Percentiles rank a stretch among this genome's conserved stretches.
Evolutionary conservation across 2,797 vertebrate genomes (phyloP).

Genomic region (Molossus alvarezi): DNA sequence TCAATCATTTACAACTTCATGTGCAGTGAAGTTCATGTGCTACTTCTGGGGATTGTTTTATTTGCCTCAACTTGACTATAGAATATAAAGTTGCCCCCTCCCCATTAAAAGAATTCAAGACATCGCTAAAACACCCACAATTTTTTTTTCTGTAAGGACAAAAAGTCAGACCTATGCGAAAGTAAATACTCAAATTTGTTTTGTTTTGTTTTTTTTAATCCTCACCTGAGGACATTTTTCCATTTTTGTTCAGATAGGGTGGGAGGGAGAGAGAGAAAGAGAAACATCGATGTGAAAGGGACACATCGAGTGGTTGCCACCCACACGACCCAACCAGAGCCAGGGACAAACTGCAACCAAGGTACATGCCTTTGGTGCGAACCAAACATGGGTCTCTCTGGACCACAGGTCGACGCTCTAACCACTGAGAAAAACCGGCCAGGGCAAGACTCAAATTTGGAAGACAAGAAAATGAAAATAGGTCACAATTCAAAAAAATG

Average conservation of each 20-base stretch:
- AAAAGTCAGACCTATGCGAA: not conserved
- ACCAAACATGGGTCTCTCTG: too few species aligned
- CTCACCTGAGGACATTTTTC: too few species aligned
- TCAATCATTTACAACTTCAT: not conserved
- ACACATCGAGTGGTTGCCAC: too few species aligned
- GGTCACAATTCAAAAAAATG: constrained; percentile 45
- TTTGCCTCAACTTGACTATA: not conserved
- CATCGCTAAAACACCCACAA: not conserved
- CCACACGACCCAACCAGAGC: too few species aligned
- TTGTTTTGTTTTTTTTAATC: too few species aligned
- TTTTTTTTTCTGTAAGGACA: not conserved
- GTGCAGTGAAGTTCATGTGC: not conserved
- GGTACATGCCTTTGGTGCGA: too few species aligned
- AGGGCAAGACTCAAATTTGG: not conserved
- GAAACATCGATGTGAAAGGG: too few species aligned
- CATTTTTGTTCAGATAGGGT: too few species aligned
- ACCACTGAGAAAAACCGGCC: too few species aligned
- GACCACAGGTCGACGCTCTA: too few species aligned
- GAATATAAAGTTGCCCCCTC: not conserved
- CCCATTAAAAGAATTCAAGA: not conserved
- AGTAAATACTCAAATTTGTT: not conserved
- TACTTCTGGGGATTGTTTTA: not conserved
- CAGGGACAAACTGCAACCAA: too few species aligned
- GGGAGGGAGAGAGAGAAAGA: too few species aligned
- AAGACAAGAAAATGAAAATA: not conserved